Conservation (phyloP, 2,113 vertebrate genomes). For the Scomber scombrus region DNA sequence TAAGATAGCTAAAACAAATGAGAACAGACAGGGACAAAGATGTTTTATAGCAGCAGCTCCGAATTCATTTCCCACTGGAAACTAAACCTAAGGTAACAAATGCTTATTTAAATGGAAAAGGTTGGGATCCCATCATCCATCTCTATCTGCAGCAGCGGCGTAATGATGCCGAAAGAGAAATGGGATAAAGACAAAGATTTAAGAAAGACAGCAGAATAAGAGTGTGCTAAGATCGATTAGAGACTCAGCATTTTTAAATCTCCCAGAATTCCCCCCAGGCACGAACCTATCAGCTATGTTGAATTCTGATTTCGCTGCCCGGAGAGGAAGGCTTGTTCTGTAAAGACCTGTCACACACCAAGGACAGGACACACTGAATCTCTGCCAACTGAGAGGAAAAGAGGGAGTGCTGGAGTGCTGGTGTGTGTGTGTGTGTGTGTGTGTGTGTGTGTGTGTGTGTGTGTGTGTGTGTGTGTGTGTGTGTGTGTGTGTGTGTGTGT, state of each 20-base stretch:
- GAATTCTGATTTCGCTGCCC: conserved; percentile 71
- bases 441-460: background rate
- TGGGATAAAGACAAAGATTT: conserved; percentile 78
- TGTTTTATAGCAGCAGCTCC: conserved; percentile 40
- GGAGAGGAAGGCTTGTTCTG: conserved; percentile 67
- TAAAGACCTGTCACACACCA: conserved; percentile 72
- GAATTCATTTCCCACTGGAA: conserved; percentile 57
- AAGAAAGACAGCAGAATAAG: conserved; percentile 75
- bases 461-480: conserved; percentile 6
- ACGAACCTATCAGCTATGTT: conserved; percentile 67
- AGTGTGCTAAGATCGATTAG: conserved; percentile 75
- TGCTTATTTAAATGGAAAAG: conserved; percentile 72
- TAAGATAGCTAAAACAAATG: conserved; percentile 42
- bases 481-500: background rate
- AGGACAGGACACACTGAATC: conserved; percentile 71
- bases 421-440: conserved; percentile 13
- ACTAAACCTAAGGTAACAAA: conserved; percentile 70
- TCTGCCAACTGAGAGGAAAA: conserved; percentile 28
- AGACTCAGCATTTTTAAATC: conserved; percentile 81
- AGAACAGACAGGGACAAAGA: conserved; percentile 47
- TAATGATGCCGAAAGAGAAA: conserved; percentile 74
- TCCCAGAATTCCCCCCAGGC: conserved; percentile 72
- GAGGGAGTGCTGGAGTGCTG: background rate
- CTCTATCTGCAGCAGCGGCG: conserved; percentile 66
- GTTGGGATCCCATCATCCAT: conserved; percentile 69